Base-by-base conservation (phyloP, 2,797 vertebrate species). In the Sebastes iracundus region DNA sequence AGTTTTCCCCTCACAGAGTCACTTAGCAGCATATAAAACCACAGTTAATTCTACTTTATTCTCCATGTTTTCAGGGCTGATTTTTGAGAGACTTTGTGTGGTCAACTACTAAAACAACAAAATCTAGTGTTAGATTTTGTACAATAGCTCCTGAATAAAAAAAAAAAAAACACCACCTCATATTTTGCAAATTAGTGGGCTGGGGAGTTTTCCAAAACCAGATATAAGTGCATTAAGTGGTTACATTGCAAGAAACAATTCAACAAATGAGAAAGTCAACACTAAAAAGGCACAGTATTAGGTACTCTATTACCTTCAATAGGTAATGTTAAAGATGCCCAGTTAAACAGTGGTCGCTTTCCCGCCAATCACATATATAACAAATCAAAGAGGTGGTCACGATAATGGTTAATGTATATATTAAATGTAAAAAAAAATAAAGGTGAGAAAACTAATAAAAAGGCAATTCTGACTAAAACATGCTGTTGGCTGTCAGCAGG, bases 291-390 rank as follows among this genome's bases (percentile, higher is more conserved):
- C 38, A 42, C 38, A 42, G 13, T 42, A 42, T 42, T 42, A 42
- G 1, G 38, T 42, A 42, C 38, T 42, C 38, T 16, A 42, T 16
- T 42, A 42, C 6, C 14, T 7, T 23, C 14, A 32, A 2, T 4
- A 20, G 13, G 38, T 16, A 16, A 42, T 23, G 49, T 55, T 60
- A 49, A 79, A 20, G 66, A 28, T 6, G 32, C 14, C 74, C 65
- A 74, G 58, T 53, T 60, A 0, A 67, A 75, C 67, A 49, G 49
- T 61, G 23, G 30, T 3, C 22, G 20, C 74, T 90, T 94, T 93
- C 92, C 92, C 93, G 92, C 93, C 93, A 92, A 90, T 49, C 71
- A 72, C 13, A 77, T 63, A 68, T 12, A 76, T 72, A 82, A 82
- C 83, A 77, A 38, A 80, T 42, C 22, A 55, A 60, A 42, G 6